phyloP scores from a whole-genome alignment of 2,113 vertebrate species.

The Hippocampus abdominalis region DNA sequence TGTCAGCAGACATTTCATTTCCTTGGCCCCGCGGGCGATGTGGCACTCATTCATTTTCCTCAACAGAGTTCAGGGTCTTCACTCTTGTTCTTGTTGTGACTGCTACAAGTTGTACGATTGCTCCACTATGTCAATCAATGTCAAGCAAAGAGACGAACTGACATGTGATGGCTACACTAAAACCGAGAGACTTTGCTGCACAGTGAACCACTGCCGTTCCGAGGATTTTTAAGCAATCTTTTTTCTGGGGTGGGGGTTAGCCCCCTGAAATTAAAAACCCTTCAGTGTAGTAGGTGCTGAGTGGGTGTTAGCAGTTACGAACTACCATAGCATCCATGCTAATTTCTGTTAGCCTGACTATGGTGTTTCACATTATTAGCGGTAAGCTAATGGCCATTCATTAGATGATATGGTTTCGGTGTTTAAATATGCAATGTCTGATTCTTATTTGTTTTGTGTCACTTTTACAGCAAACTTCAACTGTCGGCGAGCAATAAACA shows the following conservation, averaged over 20 bases:
- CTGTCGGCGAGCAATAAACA: too few species aligned
- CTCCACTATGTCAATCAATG: slow-evolving; percentile 42
- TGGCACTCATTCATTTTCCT: slow-evolving; percentile 28
- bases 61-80: slow-evolving; percentile 36
- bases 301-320: too few species aligned
- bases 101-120: slow-evolving; percentile 29
- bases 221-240: not conserved
- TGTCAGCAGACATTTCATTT: slow-evolving; percentile 40
- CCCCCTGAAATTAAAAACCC: too few species aligned
- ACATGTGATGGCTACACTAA: not conserved
- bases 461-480: too few species aligned
- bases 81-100: not conserved
- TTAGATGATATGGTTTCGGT: too few species aligned
- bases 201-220: not conserved
- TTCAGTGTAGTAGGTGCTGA: too few species aligned
- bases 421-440: too few species aligned
- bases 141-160: not conserved
- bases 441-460: too few species aligned
- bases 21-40: not conserved
- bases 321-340: too few species aligned
- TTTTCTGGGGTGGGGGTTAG: not conserved
- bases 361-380: too few species aligned
- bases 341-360: too few species aligned
- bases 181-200: not conserved
- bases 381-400: too few species aligned